Conservation (phyloP, 2,113 vertebrate genomes). For the Daubentonia madagascariensis region DNA sequence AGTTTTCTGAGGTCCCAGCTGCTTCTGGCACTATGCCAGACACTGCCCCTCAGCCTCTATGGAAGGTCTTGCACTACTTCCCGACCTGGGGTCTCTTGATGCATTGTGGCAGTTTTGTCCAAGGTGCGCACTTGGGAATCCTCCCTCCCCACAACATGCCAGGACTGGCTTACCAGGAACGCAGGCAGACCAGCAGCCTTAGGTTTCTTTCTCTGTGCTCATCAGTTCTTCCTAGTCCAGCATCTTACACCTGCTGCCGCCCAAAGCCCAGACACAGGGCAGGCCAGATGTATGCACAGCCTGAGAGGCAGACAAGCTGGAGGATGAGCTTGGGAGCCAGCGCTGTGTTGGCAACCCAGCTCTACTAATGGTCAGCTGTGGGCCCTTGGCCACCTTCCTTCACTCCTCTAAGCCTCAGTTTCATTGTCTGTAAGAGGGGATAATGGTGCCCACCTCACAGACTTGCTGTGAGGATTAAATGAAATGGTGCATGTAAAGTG, state of each 20-base stretch:
- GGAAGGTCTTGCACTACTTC: not conserved
- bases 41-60: not conserved
- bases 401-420: conserved; percentile 48
- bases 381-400: not conserved
- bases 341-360: not conserved
- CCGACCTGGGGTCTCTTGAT: not conserved
- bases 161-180: not conserved
- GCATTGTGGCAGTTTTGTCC: not conserved
- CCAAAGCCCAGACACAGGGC: not conserved
- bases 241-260: not conserved
- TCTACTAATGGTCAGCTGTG: not conserved
- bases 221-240: not conserved
- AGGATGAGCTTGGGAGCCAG: not conserved
- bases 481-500: conserved; percentile 67
- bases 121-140: not conserved
- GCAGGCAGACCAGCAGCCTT: not conserved
- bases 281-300: not conserved
- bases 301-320: not conserved
- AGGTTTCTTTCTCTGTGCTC: not conserved
- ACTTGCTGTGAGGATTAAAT: not conserved
- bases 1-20: not conserved
- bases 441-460: conserved; percentile 16
- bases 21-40: not conserved
- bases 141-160: not conserved
- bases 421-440: conserved; percentile 61